phyloP scores from a whole-genome alignment of 2,888 invertebrate genomes.

The Tetheella fluctuosa region DNA sequence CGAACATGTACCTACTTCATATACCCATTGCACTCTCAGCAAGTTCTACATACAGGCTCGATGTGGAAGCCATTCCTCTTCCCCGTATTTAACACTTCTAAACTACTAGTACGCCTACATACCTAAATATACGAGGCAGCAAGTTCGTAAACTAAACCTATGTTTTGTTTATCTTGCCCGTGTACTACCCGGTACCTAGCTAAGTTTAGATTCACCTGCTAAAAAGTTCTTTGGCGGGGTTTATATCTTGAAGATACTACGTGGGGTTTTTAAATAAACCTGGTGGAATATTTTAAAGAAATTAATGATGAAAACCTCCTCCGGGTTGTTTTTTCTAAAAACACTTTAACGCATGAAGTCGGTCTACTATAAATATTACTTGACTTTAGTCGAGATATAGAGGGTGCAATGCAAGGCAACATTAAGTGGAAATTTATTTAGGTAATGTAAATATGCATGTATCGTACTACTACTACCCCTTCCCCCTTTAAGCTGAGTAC shows the following conservation, averaged over 20 bases:
- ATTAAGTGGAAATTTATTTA: not conserved
- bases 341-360: no score
- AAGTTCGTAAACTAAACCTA: constrained; percentile 33
- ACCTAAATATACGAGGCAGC: constrained; percentile 31
- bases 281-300: not conserved
- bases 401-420: not conserved
- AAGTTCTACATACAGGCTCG: not conserved
- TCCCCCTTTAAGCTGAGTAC: not conserved
- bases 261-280: not conserved
- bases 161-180: constrained; percentile 42
- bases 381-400: not conserved
- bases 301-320: no score
- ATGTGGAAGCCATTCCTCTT: constrained; percentile 4
- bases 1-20: not conserved
- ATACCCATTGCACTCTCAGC: not conserved
- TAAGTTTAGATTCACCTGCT: constrained; percentile 32
- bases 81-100: constrained; percentile 11
- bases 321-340: no score
- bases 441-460: not conserved
- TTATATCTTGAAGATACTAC: constrained; percentile 17
- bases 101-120: constrained; percentile 22
- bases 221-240: constrained; percentile 23
- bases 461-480: not conserved
- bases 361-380: no score
- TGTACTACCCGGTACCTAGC: constrained; percentile 24